These are phyloP conservation scores for Hoplostethus mediterraneus DNA, from an alignment of 2,797 vertebrate genomes.

Conservation along the genomic window DNA sequence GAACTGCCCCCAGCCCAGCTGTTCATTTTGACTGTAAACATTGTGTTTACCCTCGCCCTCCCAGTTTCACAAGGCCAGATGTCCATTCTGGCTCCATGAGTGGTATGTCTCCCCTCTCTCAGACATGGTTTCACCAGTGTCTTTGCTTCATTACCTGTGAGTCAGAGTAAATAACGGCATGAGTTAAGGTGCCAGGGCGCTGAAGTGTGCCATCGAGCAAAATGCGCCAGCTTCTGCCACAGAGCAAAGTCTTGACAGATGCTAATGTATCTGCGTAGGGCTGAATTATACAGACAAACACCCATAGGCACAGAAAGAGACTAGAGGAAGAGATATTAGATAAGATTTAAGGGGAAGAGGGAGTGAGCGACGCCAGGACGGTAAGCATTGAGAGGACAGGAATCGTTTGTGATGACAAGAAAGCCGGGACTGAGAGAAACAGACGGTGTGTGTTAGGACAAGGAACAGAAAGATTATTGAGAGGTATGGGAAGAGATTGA, in stretches of 20 bases:
- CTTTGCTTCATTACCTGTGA: conserved; percentile 67
- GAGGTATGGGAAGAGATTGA: conserved; percentile 23
- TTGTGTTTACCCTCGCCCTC: conserved; percentile 53
- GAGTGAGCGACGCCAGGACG: conserved; percentile 14
- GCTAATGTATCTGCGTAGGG: conserved; percentile 68
- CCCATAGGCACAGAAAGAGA: conserved; percentile 36
- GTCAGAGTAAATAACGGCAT: conserved; percentile 70
- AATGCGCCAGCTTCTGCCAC: conserved; percentile 41
- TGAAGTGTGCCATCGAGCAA: conserved; percentile 59
- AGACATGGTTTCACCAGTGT: conserved; percentile 54
- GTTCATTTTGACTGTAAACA: conserved; percentile 58
- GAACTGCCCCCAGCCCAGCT: conserved; percentile 45
- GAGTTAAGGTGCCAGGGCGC: conserved; percentile 60
- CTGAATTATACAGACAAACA: conserved; percentile 67
- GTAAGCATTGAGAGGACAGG: not conserved
- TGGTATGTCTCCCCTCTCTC: conserved; percentile 38
- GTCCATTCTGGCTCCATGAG: conserved; percentile 59
- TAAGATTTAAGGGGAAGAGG: conserved; percentile 35
- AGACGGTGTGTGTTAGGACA: not conserved
- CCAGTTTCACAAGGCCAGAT: conserved; percentile 61
- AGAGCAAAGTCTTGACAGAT: conserved; percentile 60
- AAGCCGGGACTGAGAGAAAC: not conserved
- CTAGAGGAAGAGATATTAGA: conserved; percentile 21
- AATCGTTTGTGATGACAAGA: not conserved
- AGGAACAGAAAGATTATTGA: conserved; percentile 27